Evolutionary conservation across 2,113 vertebrate genomes (phyloP).

Genomic region (Neogobius melanostomus): DNA sequence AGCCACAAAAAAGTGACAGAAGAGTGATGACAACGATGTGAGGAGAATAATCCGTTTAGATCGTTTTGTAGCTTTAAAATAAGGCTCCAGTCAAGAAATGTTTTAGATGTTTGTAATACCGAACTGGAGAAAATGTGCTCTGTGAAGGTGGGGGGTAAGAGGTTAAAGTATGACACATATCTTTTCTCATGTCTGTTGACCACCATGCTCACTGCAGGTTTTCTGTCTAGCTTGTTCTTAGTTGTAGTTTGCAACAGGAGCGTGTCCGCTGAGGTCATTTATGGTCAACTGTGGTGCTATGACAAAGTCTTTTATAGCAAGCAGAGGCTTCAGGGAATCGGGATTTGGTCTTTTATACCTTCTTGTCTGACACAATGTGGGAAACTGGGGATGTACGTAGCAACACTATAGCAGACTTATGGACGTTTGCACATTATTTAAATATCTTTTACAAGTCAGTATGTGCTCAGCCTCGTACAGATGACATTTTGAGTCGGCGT

Average conservation of each 20-base stretch:
- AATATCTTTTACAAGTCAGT: background rate
- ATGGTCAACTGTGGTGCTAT: conserved; percentile 80
- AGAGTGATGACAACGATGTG: no score
- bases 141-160: no score
- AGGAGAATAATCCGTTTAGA: no score
- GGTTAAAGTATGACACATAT: background rate
- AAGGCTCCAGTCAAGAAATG: no score
- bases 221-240: conserved; percentile 80
- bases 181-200: conserved; percentile 40
- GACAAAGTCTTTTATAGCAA: conserved; percentile 83
- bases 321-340: conserved; percentile 77
- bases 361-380: background rate
- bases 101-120: no score
- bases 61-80: no score
- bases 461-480: background rate
- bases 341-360: conserved; percentile 77
- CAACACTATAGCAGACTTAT: background rate
- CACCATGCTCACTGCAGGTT: conserved; percentile 72
- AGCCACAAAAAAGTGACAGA: no score
- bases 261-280: conserved; percentile 88
- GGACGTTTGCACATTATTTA: background rate
- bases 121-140: no score
- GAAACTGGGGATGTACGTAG: no score
- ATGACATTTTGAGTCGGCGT: conserved; percentile 44
- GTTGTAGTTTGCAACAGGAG: conserved; percentile 84